A percentile compares a stretch with the other conserved stretches of the same genome.
These are phyloP conservation scores for Cryptotermes secundus DNA, from an alignment of 1,140 invertebrate genomes.

Conservation along the genomic window DNA sequence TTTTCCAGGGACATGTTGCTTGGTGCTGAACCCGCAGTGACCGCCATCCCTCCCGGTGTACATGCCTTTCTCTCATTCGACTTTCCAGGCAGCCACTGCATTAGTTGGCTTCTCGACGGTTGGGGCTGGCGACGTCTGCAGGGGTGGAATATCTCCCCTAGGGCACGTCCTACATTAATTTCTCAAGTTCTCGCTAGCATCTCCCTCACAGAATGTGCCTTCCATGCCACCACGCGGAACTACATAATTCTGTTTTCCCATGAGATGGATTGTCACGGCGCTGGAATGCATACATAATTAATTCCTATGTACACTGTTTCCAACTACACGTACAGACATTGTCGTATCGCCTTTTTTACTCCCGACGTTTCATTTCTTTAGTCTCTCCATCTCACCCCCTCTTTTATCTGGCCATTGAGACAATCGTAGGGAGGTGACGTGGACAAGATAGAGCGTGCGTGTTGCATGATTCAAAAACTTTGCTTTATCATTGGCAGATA, in stretches of 20 bases:
- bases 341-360: neutral
- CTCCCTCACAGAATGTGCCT: neutral
- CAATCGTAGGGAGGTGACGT: neutral
- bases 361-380: neutral
- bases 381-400: neutral
- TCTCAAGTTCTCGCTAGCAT: neutral
- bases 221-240: neutral
- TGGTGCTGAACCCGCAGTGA: neutral
- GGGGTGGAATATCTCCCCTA: neutral
- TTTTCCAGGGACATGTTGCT: too few species aligned
- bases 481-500: neutral
- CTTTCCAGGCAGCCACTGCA: neutral
- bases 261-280: neutral
- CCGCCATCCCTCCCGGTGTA: neutral
- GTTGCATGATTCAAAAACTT: neutral
- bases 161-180: conserved; percentile 7
- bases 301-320: neutral
- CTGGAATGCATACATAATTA: conserved; percentile 9
- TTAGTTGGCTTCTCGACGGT: neutral
- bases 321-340: neutral
- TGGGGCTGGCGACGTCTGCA: neutral
- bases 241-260: conserved; percentile 16
- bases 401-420: neutral
- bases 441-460: neutral
- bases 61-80: neutral